Conservation (phyloP, 2,113 vertebrate genomes). For the Cacatua alba region DNA sequence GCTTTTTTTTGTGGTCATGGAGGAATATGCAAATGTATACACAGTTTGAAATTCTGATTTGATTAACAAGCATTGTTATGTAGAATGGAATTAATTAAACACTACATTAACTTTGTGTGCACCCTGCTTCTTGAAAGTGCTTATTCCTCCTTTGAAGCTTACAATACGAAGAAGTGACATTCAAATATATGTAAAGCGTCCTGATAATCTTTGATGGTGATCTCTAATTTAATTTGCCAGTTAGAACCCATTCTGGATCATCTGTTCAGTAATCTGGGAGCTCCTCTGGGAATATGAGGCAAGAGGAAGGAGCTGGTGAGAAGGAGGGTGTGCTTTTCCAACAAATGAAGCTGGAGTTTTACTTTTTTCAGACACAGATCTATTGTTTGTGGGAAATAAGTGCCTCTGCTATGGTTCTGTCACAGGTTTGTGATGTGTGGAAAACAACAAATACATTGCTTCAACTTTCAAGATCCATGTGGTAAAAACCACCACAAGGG, state of each 20-base stretch:
- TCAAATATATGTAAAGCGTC: background rate
- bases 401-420: background rate
- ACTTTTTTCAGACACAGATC: background rate
- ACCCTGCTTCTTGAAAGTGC: background rate
- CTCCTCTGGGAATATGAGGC: background rate
- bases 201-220: background rate
- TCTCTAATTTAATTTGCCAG: background rate
- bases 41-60: constrained; percentile 5
- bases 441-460: background rate
- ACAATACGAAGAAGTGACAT: background rate
- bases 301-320: background rate
- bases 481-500: background rate
- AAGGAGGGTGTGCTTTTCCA: background rate
- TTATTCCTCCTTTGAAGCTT: background rate
- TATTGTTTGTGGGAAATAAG: background rate
- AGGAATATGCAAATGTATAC: background rate
- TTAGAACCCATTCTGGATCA: background rate
- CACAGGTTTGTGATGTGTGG: background rate
- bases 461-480: background rate
- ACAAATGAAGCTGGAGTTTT: background rate
- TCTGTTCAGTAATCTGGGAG: background rate
- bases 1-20: background rate
- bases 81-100: constrained; percentile 27
- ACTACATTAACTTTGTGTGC: background rate
- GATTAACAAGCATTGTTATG: background rate